Percentiles rank a stretch among this genome's conserved stretches.
Conservation (phyloP, 2,797 vertebrate genomes). For the Diplodus puntazzo region DNA sequence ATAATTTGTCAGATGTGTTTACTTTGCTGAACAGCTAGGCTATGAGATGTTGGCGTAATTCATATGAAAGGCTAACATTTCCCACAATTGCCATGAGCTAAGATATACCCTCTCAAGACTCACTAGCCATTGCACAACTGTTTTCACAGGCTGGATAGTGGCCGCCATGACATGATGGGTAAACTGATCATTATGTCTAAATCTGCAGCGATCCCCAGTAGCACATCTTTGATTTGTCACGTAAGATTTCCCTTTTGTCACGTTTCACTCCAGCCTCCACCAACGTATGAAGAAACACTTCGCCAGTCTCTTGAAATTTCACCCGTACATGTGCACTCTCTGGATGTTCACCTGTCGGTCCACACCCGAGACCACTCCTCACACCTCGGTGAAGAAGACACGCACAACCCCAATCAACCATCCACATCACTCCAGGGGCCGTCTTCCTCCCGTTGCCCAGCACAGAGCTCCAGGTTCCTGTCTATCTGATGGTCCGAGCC, state of each 20-base stretch:
- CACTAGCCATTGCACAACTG: background rate
- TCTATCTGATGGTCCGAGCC: conserved; percentile 19
- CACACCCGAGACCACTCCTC: conserved; percentile 33
- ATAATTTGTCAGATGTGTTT: background rate
- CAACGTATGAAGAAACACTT: conserved; percentile 82
- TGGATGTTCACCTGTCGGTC: conserved; percentile 40
- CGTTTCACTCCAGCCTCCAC: conserved; percentile 76
- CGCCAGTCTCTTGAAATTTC: conserved; percentile 62
- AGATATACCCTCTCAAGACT: too few relatives aligned
- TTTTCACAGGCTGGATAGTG: background rate
- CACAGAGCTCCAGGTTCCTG: conserved; percentile 9
- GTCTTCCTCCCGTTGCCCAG: background rate
- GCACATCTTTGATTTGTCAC: background rate
- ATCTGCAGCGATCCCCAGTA: too few relatives aligned
- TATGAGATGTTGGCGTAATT: background rate
- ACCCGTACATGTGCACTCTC: conserved; percentile 32
- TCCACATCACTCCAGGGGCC: conserved; percentile 9
- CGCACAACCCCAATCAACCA: conserved; percentile 40
- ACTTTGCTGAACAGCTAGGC: background rate
- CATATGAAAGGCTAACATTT: background rate
- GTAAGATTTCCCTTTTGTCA: background rate
- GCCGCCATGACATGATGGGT: rapidly evolving
- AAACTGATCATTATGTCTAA: background rate
- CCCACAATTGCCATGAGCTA: too few relatives aligned
- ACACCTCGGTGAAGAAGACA: conserved; percentile 16